Conservation (phyloP, 1,140 invertebrate genomes). For the Pollicipes pollicipes region DNA sequence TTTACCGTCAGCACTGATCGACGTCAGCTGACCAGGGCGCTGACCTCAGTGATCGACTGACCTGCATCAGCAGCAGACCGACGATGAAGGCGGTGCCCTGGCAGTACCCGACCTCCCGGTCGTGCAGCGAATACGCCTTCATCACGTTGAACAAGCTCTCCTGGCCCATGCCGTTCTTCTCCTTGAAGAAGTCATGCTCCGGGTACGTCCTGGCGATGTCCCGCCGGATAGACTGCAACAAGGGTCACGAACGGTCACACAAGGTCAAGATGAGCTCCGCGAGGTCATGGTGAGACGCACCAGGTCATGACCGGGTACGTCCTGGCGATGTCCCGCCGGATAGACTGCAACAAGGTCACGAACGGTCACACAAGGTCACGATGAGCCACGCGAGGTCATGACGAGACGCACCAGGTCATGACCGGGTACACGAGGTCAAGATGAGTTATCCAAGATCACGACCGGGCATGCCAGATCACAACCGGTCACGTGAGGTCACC, state of each 20-base stretch:
- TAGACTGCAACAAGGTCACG: conserved; percentile 36
- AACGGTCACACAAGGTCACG: background rate
- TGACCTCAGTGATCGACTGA: too few species aligned
- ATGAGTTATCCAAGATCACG: background rate
- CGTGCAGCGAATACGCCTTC: conserved; percentile 94
- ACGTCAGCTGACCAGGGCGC: too few species aligned
- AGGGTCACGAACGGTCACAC: background rate
- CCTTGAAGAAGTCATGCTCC: conserved; percentile 97
- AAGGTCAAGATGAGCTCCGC: background rate
- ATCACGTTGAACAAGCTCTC: conserved; percentile 97
- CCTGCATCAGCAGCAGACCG: conserved; percentile 77
- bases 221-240: conserved; percentile 60
- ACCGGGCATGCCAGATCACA: too few species aligned
- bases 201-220: conserved; percentile 97
- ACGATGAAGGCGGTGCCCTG: conserved; percentile 96
- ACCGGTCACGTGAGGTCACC: too few species aligned
- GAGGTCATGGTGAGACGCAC: too few species aligned
- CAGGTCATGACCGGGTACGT: conserved; percentile 98
- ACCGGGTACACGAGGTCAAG: conserved; percentile 58
- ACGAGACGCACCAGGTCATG: too few species aligned
- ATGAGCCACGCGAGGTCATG: too few species aligned
- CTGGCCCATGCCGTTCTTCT: conserved; percentile 89
- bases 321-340: conserved; percentile 84
- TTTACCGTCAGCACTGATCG: too few species aligned
- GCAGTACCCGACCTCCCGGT: conserved; percentile 94